These are phyloP conservation scores for Periophthalmus magnuspinnatus DNA, from an alignment of 2,797 vertebrate genomes.

Conservation along the genomic window DNA sequence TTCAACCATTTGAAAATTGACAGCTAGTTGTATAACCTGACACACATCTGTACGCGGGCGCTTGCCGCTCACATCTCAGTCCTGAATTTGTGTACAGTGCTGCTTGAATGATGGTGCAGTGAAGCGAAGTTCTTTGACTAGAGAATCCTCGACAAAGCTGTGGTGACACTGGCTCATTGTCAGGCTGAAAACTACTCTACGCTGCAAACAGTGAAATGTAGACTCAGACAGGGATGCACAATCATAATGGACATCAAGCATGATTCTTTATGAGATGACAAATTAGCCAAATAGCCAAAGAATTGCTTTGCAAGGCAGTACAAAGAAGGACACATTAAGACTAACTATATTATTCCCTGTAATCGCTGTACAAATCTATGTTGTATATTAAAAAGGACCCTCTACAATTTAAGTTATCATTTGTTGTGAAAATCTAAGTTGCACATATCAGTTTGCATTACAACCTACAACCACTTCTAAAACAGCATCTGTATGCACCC, in stretches of 20 bases:
- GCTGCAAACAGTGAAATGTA: constrained; percentile 58
- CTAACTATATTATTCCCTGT: constrained; percentile 69
- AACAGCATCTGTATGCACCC: constrained; percentile 52
- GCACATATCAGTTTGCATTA: constrained; percentile 72
- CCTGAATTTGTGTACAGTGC: constrained; percentile 74
- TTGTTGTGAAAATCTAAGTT: constrained; percentile 69
- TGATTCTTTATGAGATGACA: constrained; percentile 63
- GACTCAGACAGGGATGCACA: constrained; percentile 48
- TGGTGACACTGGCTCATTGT: constrained; percentile 46
- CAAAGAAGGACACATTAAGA: constrained; percentile 70
- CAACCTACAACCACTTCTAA: constrained; percentile 51
- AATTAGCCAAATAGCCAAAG: constrained; percentile 78
- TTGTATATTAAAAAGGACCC: constrained; percentile 73
- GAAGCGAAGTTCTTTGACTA: constrained; percentile 68
- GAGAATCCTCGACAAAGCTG: constrained; percentile 67
- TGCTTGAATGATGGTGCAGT: constrained; percentile 73
- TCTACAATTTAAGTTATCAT: constrained; percentile 68
- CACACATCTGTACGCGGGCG: constrained; percentile 56
- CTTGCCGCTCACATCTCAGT: constrained; percentile 57
- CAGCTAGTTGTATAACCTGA: constrained; percentile 50
- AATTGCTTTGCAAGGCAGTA: constrained; percentile 76
- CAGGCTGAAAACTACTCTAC: constrained; percentile 51
- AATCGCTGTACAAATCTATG: constrained; percentile 74
- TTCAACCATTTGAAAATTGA: constrained; percentile 55
- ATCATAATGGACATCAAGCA: constrained; percentile 56